Conservation (phyloP, 1,140 invertebrate genomes). For the Diorhabda sublineata region DNA sequence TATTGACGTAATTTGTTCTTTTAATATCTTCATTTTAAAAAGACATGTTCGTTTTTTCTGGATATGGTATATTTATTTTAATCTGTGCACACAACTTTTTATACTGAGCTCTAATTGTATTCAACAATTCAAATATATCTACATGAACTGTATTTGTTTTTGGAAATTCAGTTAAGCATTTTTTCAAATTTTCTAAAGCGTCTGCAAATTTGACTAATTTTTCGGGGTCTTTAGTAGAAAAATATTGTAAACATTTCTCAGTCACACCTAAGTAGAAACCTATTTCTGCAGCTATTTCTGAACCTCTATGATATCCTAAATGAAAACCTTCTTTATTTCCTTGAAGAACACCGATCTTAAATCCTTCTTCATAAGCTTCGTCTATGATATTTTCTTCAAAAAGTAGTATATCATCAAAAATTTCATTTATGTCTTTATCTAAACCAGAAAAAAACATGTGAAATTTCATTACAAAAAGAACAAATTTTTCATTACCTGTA, state of each 20-base stretch:
- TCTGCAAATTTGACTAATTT: slow-evolving; percentile 53
- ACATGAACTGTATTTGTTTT: slow-evolving; percentile 57
- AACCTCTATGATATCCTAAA: slow-evolving; percentile 61
- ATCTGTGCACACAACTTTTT: slow-evolving; percentile 63
- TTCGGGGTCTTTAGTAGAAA: slow-evolving; percentile 32
- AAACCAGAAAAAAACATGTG: not conserved
- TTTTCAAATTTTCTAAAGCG: slow-evolving; percentile 53
- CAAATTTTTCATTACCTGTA: too few relatives aligned
- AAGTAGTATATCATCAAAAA: slow-evolving; percentile 59
- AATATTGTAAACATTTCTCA: slow-evolving; percentile 42
- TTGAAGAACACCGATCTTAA: slow-evolving; percentile 49
- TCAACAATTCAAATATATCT: slow-evolving; percentile 58
- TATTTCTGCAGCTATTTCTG: slow-evolving; percentile 60
- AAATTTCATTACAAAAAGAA: too few relatives aligned
- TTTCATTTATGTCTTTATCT: slow-evolving; percentile 57
- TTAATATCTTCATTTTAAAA: slow-evolving; percentile 46
- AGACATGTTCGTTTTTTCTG: slow-evolving; percentile 52
- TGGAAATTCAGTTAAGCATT: slow-evolving; percentile 62
- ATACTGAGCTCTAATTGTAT: slow-evolving; percentile 62
- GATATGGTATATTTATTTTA: slow-evolving; percentile 54
- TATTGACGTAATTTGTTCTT: slow-evolving; percentile 52
- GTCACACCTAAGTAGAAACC: slow-evolving; percentile 57
- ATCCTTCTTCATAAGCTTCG: slow-evolving; percentile 58
- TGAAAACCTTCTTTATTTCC: slow-evolving; percentile 61
- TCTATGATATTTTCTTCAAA: slow-evolving; percentile 55